Percentiles rank a stretch among this genome's conserved stretches.
These are phyloP conservation scores for Ceryle rudis DNA, from an alignment of 2,797 vertebrate genomes.

Conservation along the genomic window DNA sequence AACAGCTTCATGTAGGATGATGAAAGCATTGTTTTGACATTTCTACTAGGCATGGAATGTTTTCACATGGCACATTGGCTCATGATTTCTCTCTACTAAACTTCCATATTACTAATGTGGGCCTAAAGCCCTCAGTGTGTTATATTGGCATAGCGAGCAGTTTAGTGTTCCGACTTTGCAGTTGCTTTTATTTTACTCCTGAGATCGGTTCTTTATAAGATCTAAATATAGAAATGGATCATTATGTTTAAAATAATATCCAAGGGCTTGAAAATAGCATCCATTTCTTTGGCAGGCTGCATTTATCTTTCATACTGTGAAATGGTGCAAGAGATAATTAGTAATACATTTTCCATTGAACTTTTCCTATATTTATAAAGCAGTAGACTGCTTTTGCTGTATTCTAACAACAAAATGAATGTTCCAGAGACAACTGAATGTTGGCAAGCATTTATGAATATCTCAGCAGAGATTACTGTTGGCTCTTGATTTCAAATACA, in stretches of 20 bases:
- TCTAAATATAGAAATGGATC: conserved; percentile 30
- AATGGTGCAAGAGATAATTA: conserved; percentile 45
- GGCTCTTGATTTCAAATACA: neutral
- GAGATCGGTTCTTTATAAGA: neutral
- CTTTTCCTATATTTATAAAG: conserved; percentile 24
- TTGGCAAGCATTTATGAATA: conserved; percentile 35
- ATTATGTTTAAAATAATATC: conserved; percentile 41
- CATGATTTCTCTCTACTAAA: neutral
- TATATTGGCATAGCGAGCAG: neutral
- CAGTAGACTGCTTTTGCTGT: conserved; percentile 24
- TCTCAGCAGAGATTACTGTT: neutral
- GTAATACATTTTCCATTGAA: neutral
- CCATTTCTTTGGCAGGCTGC: conserved; percentile 27
- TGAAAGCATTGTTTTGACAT: neutral
- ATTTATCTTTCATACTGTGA: conserved; percentile 45
- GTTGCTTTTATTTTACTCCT: neutral
- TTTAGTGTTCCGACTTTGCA: neutral
- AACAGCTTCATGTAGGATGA: neutral
- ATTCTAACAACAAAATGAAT: conserved; percentile 31
- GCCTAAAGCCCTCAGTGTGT: neutral
- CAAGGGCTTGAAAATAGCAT: conserved; percentile 45
- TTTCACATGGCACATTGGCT: neutral
- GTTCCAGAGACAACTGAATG: conserved; percentile 31
- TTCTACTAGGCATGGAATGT: neutral
- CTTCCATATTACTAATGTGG: neutral